Evolutionary conservation across 1,140 invertebrate species (phyloP).

Genomic region (Brachionus sp.): DNA sequence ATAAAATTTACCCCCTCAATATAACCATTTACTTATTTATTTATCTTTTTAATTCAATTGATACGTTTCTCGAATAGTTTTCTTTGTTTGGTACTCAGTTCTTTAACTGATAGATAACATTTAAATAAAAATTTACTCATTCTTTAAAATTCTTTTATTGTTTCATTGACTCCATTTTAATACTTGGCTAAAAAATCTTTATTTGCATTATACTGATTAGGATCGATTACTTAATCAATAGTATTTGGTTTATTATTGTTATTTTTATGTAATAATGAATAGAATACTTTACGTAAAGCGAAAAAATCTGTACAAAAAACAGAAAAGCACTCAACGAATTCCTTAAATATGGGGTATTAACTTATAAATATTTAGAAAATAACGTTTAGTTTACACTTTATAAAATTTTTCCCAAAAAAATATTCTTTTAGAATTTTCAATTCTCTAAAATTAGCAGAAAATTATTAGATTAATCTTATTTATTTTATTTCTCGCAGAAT

Average conservation of each 20-base stretch:
- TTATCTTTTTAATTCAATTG: neutral
- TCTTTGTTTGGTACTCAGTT: neutral
- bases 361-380: neutral
- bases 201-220: slow-evolving; percentile 15
- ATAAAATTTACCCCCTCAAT: neutral
- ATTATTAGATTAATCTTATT: too few relatives aligned
- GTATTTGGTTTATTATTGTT: neutral
- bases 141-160: neutral
- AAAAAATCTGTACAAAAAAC: neutral
- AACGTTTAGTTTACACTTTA: too few relatives aligned
- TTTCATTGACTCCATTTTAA: slow-evolving; percentile 1
- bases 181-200: neutral
- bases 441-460: too few relatives aligned
- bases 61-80: neutral
- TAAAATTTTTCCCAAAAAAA: too few relatives aligned
- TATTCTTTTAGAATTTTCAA: too few relatives aligned
- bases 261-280: neutral
- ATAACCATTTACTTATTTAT: neutral
- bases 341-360: neutral
- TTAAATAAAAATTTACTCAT: neutral
- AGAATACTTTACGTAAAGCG: neutral
- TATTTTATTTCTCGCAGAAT: too few relatives aligned
- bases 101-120: neutral
- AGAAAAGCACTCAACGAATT: neutral
- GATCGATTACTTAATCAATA: slow-evolving; percentile 32